These are phyloP conservation scores for Lophura swinhoii DNA, from an alignment of 2,797 vertebrate species.

Conservation along the genomic window DNA sequence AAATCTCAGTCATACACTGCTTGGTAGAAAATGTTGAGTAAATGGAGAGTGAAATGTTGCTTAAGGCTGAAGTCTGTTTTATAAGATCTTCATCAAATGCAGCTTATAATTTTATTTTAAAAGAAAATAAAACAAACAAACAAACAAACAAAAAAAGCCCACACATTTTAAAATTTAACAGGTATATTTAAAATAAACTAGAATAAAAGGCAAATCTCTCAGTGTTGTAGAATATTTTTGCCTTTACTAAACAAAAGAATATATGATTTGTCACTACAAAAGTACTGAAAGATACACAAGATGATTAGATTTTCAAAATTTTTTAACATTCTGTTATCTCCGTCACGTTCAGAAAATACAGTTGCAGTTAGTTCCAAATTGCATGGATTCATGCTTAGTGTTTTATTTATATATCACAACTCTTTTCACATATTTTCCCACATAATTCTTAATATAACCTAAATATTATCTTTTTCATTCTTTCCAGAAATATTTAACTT, in stretches of 20 bases:
- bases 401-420: conserved; percentile 4
- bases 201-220: not conserved
- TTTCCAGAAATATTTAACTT: not conserved
- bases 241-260: not conserved
- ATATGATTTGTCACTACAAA: not conserved
- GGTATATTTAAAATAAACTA: not conserved
- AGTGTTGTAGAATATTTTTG: not conserved
- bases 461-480: not conserved
- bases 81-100: not conserved
- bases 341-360: not conserved
- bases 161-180: not conserved
- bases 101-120: not conserved
- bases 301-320: not conserved
- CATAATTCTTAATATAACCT: not conserved
- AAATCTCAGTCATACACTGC: not conserved
- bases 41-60: not conserved
- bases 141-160: not conserved
- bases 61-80: not conserved
- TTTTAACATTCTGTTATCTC: not conserved
- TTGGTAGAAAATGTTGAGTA: not conserved
- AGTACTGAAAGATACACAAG: not conserved
- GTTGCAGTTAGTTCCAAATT: not conserved
- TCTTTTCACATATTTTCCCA: not conserved
- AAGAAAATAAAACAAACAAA: not conserved
- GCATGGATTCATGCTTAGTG: not conserved